A percentile compares a stretch with the other conserved stretches of the same genome.
These are phyloP conservation scores for Sebastes hopkinsi DNA, from an alignment of 2,797 vertebrate species.

Conservation along the genomic window DNA sequence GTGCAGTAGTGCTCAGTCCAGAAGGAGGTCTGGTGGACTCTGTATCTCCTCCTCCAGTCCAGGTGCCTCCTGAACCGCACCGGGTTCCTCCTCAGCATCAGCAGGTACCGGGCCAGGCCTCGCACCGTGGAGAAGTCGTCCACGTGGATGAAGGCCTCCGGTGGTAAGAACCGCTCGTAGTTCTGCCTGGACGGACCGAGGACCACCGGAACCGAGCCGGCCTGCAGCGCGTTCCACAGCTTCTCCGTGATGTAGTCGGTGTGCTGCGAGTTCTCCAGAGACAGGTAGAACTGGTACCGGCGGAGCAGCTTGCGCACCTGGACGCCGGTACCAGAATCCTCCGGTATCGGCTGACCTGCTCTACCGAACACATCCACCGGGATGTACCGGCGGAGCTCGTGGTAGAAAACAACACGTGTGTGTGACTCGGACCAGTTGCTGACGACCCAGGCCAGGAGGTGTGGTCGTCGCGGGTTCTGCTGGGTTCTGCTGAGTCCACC, in stretches of 20 bases:
- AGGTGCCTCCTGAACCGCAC: slow-evolving; percentile 84
- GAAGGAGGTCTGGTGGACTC: slow-evolving; percentile 81
- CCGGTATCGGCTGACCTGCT: slow-evolving; percentile 70
- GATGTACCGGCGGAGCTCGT: slow-evolving; percentile 81
- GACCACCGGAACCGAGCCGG: slow-evolving; percentile 89
- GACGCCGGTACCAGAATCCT: slow-evolving; percentile 43
- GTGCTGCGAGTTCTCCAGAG: slow-evolving; percentile 95
- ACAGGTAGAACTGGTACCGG: slow-evolving; percentile 93
- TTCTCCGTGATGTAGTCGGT: slow-evolving; percentile 96
- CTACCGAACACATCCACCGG: slow-evolving; percentile 87
- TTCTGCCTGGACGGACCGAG: slow-evolving; percentile 89
- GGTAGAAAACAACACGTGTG: slow-evolving; percentile 86
- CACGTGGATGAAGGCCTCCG: slow-evolving; percentile 92
- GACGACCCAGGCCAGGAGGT: slow-evolving; percentile 90
- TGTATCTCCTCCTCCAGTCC: slow-evolving; percentile 86
- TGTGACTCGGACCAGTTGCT: slow-evolving; percentile 92
- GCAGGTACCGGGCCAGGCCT: slow-evolving; percentile 87
- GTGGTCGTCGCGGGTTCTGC: too few species aligned
- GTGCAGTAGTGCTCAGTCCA: slow-evolving; percentile 91
- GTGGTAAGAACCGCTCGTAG: slow-evolving; percentile 92
- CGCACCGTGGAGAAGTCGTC: slow-evolving; percentile 87
- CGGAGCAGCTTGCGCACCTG: slow-evolving; percentile 79
- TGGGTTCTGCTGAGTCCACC: too few species aligned
- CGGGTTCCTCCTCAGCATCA: slow-evolving; percentile 82
- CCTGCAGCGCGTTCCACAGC: slow-evolving; percentile 90